Conservation (phyloP, 2,888 invertebrate genomes). For the Ariolimax columbianus region DNA sequence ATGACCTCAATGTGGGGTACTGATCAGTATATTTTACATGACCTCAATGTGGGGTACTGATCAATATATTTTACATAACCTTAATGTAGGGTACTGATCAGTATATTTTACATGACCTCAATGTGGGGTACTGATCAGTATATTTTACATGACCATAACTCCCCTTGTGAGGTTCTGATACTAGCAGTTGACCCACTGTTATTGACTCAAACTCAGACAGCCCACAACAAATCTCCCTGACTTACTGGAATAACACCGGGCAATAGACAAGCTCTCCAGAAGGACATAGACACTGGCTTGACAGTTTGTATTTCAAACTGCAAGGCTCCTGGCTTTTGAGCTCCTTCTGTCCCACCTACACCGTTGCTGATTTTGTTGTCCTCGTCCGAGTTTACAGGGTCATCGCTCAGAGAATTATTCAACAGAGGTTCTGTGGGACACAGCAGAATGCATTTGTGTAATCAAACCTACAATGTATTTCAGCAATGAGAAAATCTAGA, state of each 20-base stretch:
- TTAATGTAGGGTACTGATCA: too few relatives aligned
- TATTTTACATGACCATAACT: too few relatives aligned
- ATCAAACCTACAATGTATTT: not conserved
- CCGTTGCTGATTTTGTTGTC: not conserved
- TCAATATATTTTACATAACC: too few relatives aligned
- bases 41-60: too few relatives aligned
- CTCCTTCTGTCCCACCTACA: not conserved
- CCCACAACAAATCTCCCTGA: not conserved
- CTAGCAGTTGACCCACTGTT: too few relatives aligned
- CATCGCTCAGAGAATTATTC: not conserved
- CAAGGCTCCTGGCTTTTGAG: not conserved
- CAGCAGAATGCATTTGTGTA: not conserved
- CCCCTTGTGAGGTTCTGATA: too few relatives aligned
- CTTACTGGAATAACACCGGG: constrained; percentile 77
- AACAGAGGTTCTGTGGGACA: constrained; percentile 24
- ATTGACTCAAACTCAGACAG: not conserved
- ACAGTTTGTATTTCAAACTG: constrained; percentile 4
- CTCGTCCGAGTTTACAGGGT: not conserved
- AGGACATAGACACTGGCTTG: constrained; percentile 66
- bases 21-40: too few relatives aligned
- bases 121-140: too few relatives aligned
- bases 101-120: too few relatives aligned
- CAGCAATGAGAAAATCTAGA: too few relatives aligned
- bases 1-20: too few relatives aligned
- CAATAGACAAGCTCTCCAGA: constrained; percentile 72